phyloP scores from a whole-genome alignment of 2,113 vertebrate genomes.

The Lepisosteus oculatus region DNA sequence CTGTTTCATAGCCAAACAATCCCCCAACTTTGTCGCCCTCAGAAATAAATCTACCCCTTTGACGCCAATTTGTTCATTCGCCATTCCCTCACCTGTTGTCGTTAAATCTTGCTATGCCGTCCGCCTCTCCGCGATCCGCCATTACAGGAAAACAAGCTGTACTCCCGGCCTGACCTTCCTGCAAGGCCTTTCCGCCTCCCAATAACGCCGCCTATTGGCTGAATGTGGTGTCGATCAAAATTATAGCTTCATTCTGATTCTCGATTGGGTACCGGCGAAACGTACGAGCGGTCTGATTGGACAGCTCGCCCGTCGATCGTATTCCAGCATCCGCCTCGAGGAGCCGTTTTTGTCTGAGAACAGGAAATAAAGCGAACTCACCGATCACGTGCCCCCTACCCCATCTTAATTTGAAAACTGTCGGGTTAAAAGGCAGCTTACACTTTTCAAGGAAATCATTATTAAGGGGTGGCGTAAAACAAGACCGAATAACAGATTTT shows the following conservation, averaged over 20 bases:
- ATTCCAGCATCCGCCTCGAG: not conserved
- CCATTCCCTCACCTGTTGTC: conserved; percentile 63
- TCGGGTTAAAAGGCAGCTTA: not conserved
- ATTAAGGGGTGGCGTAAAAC: too few species aligned
- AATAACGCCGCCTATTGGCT: not conserved
- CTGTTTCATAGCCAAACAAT: not conserved
- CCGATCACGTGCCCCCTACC: not conserved
- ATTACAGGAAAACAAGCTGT: conserved; percentile 46
- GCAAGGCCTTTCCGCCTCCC: not conserved
- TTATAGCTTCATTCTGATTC: too few species aligned
- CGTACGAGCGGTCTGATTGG: not conserved
- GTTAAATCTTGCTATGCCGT: conserved; percentile 56
- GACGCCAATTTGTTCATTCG: not conserved
- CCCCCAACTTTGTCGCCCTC: not conserved
- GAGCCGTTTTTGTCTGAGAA: not conserved
- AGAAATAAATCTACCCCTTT: not conserved
- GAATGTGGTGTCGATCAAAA: not conserved
- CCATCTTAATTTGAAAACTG: not conserved
- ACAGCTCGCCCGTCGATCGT: not conserved
- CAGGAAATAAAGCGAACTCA: not conserved
- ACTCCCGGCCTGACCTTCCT: conserved; percentile 5
- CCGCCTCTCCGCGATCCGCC: conserved; percentile 71
- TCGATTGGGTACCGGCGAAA: too few species aligned
- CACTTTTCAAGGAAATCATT: too few species aligned
- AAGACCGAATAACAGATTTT: too few species aligned